Base-by-base conservation (phyloP, 2,113 vertebrate species). In the Nerophis lumbriciformis region DNA sequence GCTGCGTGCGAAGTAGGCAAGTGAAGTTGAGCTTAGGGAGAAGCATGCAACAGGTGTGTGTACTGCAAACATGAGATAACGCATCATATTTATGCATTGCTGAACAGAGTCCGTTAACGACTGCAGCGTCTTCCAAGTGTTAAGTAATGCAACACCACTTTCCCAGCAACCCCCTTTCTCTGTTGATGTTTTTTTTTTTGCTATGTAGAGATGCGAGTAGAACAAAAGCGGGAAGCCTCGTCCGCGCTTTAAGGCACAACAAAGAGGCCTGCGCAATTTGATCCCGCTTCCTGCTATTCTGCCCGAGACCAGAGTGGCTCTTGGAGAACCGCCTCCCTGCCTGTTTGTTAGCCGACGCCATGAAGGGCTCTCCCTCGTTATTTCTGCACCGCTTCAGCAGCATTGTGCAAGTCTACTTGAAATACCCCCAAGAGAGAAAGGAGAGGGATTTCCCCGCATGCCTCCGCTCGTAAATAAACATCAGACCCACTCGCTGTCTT, bases 211-310 rank as follows among this genome's bases (percentile, higher is more conserved):
- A 60, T 72, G 76, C 79, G 84, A 83, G 71, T 83, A 82, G 79
- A 75, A 42, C 76, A 72, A 63, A 83, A 83, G 83, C 78, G 77
- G 74, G 67, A 79, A 80, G 74, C 73, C 74, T 66, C 39, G 69
- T 79, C 79, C 68, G 59, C 53, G 71, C 61, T 82, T 72, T 55
- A 66, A 79, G 61, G 42, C 63, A 19, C 78, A 76, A 90, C 87
- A 90, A 88, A 88, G 66, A 60, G 48, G 69, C 49, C 68, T 4
- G 16, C 70, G 84, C 76, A 89, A 87, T 73, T 65, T 62, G 80
- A 87, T 84, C 83, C 73, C 57, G 51, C 42, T 45, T 45, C 10
- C 42, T 45, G 61, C 55, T 67, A 35, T 56, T 36, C 38, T 37
- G 35, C 44, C 45, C 8, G 48, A 6, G 59, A 35, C 53, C 65